phyloP scores from a whole-genome alignment of 2,113 vertebrate species.

The Hemicordylus capensis region DNA sequence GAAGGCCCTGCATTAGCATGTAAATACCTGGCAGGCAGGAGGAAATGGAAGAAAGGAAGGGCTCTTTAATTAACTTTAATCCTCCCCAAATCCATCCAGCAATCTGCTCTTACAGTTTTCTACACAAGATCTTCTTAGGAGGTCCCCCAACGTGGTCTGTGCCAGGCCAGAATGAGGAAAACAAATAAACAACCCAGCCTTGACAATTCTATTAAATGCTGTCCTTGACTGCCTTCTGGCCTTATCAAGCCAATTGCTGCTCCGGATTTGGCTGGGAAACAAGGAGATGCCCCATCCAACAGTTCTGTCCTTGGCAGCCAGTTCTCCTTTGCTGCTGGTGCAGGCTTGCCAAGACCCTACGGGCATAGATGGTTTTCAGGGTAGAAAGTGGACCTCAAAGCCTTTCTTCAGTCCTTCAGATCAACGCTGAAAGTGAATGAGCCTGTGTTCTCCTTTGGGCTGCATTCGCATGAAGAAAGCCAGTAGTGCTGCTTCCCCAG shows the following conservation, averaged over 20 bases:
- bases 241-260: conserved; percentile 52
- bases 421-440: not conserved
- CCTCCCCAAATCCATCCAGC: conserved; percentile 72
- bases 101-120: conserved; percentile 70
- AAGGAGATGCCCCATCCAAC: conserved; percentile 20
- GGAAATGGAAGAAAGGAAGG: conserved; percentile 73
- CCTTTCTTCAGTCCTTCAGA: not conserved
- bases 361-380: accelerated
- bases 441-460: no score
- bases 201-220: conserved; percentile 29
- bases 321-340: accelerated
- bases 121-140: conserved; percentile 64
- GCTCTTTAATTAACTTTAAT: conserved; percentile 83
- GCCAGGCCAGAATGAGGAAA: conserved; percentile 42
- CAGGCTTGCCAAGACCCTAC: not conserved
- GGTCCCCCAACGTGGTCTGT: conserved; percentile 53
- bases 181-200: not conserved
- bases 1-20: conserved; percentile 77
- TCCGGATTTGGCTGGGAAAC: conserved; percentile 1
- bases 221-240: conserved; percentile 46
- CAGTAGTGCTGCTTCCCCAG: not conserved
- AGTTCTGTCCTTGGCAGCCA: not conserved
- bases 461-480: not conserved
- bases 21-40: conserved; percentile 79
- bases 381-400: not conserved